Conservation (phyloP, 1,140 invertebrate genomes). For the Penaeus vannamei region DNA sequence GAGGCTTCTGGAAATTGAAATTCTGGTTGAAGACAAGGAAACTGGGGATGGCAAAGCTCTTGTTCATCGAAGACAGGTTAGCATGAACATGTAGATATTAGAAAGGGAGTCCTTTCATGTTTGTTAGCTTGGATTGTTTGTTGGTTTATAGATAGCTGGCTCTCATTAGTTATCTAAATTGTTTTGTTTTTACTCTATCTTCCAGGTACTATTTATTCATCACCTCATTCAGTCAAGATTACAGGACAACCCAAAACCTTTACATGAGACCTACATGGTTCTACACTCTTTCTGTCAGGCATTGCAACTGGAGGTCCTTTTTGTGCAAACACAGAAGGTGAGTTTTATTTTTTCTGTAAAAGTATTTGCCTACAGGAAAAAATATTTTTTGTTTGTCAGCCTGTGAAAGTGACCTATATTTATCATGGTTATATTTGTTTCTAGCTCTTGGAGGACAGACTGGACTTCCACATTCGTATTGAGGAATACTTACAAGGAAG, state of each 20-base stretch:
- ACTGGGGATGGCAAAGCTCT: conserved; percentile 96
- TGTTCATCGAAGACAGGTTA: conserved; percentile 88
- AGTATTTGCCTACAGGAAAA: not conserved
- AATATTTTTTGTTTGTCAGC: not conserved
- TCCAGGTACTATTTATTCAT: conserved; percentile 87
- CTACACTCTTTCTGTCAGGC: conserved; percentile 96
- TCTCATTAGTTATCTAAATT: not conserved
- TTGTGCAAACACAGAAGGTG: conserved; percentile 92
- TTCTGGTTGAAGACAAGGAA: conserved; percentile 96
- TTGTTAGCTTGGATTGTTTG: not conserved
- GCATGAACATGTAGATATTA: not conserved
- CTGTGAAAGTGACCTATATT: not conserved
- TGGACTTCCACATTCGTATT: conserved; percentile 92
- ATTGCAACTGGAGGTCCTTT: conserved; percentile 93
- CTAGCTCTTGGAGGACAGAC: conserved; percentile 76
- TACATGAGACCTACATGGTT: conserved; percentile 88
- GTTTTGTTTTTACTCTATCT: not conserved
- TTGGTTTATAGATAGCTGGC: not conserved
- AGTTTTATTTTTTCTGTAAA: not conserved
- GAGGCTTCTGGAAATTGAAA: conserved; percentile 93
- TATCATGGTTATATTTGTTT: not conserved
- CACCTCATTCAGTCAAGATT: conserved; percentile 91
- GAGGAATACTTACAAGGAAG: conserved; percentile 93
- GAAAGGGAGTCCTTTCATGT: not conserved
- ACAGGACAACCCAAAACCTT: conserved; percentile 84